phyloP scores from a whole-genome alignment of 1,140 invertebrate genomes.

The Helicoverpa zea region DNA sequence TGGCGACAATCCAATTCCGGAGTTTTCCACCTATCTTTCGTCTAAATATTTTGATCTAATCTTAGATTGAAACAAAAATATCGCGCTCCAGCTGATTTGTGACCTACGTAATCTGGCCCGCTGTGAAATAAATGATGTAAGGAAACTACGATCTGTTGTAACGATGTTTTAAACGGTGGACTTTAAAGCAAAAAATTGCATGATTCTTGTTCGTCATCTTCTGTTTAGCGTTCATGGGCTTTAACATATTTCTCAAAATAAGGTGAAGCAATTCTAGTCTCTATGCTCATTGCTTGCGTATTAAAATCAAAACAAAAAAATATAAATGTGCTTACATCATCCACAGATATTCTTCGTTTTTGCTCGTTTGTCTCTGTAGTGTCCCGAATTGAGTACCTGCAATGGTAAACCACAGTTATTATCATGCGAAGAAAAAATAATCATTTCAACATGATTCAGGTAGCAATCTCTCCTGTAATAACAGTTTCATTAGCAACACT shows the following conservation, averaged over 20 bases:
- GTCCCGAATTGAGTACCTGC: slow-evolving; percentile 67
- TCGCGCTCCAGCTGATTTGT: background rate
- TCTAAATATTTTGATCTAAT: slow-evolving; percentile 18
- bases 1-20: slow-evolving; percentile 37
- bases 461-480: background rate
- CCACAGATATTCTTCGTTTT: slow-evolving; percentile 81
- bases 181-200: no score
- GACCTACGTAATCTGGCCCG: background rate
- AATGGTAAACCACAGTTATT: slow-evolving; percentile 47
- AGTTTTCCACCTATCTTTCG: slow-evolving; percentile 5
- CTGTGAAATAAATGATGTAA: background rate
- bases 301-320: background rate
- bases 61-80: slow-evolving; percentile 8
- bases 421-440: background rate
- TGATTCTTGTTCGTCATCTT: background rate
- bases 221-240: background rate
- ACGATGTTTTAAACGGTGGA: background rate
- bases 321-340: slow-evolving; percentile 77
- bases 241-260: background rate
- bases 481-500: slow-evolving; percentile 6
- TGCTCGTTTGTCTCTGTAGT: slow-evolving; percentile 72
- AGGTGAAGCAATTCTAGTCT: background rate
- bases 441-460: background rate
- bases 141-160: background rate
- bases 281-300: background rate